Percentiles rank a stretch among this genome's conserved stretches.
Evolutionary conservation across 2,113 vertebrate genomes (phyloP).

Genomic region (Poicephalus meyeri): DNA sequence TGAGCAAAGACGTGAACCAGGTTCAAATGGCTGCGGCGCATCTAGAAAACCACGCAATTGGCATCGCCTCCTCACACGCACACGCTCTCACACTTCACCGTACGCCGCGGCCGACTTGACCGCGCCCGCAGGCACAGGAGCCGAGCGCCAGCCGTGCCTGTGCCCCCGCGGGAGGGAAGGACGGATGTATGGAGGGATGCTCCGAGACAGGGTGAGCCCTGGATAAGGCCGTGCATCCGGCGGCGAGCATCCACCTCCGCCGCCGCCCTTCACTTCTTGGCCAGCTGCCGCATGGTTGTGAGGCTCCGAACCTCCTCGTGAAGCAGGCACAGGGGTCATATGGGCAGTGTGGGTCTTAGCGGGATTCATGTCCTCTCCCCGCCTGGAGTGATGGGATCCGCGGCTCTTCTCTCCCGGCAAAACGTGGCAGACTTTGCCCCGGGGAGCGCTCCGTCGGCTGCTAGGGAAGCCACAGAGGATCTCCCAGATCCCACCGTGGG

Average conservation of each 20-base stretch:
- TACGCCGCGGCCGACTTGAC: not conserved
- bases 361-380: not conserved
- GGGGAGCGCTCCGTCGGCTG: not conserved
- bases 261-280: not conserved
- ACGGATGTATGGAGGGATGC: not conserved
- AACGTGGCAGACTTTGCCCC: not conserved
- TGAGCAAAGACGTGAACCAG: not conserved
- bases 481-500: not conserved
- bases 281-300: not conserved
- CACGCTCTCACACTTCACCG: not conserved
- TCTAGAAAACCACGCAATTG: not conserved
- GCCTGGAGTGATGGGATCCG: not conserved
- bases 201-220: fast-evolving
- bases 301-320: fast-evolving
- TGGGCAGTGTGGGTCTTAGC: fast-evolving
- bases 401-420: not conserved
- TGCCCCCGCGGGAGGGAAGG: not conserved
- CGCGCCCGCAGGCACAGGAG: not conserved
- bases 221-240: no score
- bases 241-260: not conserved
- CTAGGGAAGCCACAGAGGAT: not conserved
- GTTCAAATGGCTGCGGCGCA: not conserved
- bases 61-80: not conserved
- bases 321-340: not conserved
- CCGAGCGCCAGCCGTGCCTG: fast-evolving